These are phyloP conservation scores for Drosophila gaucha DNA, from an alignment of 2,888 invertebrate genomes.

Conservation along the genomic window DNA sequence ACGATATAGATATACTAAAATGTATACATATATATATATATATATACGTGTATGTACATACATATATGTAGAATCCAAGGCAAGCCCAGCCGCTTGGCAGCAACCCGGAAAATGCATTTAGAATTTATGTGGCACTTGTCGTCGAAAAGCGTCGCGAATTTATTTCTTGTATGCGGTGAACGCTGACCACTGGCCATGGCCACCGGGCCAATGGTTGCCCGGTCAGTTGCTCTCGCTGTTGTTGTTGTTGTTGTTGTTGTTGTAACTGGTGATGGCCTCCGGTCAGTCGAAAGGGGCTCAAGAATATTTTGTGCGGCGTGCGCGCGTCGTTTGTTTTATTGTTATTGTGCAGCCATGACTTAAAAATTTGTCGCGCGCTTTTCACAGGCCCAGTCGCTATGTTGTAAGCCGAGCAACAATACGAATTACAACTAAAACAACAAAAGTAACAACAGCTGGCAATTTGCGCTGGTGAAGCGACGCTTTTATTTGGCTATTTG, in stretches of 20 bases:
- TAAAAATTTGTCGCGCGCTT: conserved; percentile 74
- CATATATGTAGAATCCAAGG: background rate
- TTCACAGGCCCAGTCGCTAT: conserved; percentile 30
- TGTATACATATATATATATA: too few species aligned
- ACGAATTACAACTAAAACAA: conserved; percentile 14
- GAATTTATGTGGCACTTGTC: conserved; percentile 79
- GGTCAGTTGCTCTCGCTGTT: conserved; percentile 21
- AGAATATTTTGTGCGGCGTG: conserved; percentile 67
- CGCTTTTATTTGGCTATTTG: conserved; percentile 77
- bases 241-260: conserved; percentile 1
- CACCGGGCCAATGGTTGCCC: conserved; percentile 36
- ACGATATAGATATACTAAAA: conserved; percentile 48
- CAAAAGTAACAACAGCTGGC: conserved; percentile 36
- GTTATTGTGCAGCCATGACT: conserved; percentile 81
- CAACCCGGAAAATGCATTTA: conserved; percentile 71
- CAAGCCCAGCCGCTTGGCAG: too few species aligned
- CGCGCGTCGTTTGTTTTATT: conserved; percentile 73
- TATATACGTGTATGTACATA: background rate
- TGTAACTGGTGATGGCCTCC: conserved; percentile 7
- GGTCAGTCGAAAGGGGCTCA: conserved; percentile 63
- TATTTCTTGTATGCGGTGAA: conserved; percentile 77
- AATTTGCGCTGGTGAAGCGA: conserved; percentile 60
- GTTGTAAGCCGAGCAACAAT: conserved; percentile 24
- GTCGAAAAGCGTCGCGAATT: conserved; percentile 76
- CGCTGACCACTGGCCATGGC: conserved; percentile 60